These are phyloP conservation scores for Ammodytes dubius DNA, from an alignment of 2,113 vertebrate genomes.

Conservation along the genomic window DNA sequence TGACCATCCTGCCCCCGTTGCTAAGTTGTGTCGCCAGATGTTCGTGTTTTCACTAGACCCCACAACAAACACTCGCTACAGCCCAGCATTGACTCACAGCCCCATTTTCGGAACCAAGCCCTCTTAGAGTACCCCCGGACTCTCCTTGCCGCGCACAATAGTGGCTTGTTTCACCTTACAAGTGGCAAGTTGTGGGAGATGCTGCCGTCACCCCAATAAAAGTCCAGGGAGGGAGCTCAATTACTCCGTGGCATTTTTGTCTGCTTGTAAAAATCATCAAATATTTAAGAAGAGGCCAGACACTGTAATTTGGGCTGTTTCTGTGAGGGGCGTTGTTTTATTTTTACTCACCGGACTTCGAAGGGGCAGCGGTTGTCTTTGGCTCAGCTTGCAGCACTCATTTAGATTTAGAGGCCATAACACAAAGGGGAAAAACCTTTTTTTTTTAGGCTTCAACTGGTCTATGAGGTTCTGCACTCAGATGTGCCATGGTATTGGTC, in stretches of 20 bases:
- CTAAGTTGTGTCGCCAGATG: constrained; percentile 43
- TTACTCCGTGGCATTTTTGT: constrained; percentile 70
- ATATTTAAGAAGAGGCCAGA: constrained; percentile 76
- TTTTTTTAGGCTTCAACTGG: constrained; percentile 45
- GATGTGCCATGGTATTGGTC: constrained; percentile 34
- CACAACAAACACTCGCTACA: constrained; percentile 42
- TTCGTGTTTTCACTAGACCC: constrained; percentile 46
- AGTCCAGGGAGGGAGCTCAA: constrained; percentile 64
- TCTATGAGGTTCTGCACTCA: constrained; percentile 23
- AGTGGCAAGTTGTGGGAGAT: constrained; percentile 71
- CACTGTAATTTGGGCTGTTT: constrained; percentile 74
- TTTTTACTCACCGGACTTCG: constrained; percentile 71
- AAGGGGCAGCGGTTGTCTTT: constrained; percentile 78
- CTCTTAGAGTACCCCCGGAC: constrained; percentile 30
- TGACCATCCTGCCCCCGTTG: constrained; percentile 32
- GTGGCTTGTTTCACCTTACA: constrained; percentile 71
- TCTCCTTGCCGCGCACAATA: constrained; percentile 64
- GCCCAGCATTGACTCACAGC: constrained; percentile 57
- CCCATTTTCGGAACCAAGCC: constrained; percentile 34
- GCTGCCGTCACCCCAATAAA: constrained; percentile 81
- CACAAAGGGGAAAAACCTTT: constrained; percentile 69
- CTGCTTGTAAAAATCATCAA: constrained; percentile 81
- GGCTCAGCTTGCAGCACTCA: constrained; percentile 63
- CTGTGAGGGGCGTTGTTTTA: constrained; percentile 75
- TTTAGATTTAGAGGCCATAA: constrained; percentile 76